These are phyloP conservation scores for Achatina immaculata DNA, from an alignment of 1,140 invertebrate species.

Conservation along the genomic window DNA sequence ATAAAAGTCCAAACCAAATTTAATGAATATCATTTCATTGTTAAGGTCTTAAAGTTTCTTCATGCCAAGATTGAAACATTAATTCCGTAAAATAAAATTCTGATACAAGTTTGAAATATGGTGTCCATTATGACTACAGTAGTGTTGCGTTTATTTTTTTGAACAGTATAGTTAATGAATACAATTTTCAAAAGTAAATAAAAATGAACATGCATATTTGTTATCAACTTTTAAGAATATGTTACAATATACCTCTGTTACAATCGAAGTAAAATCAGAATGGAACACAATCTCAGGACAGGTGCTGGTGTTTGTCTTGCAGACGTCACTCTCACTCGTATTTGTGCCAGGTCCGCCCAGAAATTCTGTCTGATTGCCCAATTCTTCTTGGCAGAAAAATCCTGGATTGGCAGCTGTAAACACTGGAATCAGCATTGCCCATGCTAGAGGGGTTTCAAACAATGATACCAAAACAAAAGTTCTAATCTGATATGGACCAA, in stretches of 20 bases:
- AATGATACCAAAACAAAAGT: constrained; percentile 61
- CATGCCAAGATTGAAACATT: too few relatives aligned
- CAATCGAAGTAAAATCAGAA: constrained; percentile 19
- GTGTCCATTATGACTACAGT: too few relatives aligned
- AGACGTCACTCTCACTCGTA: background rate
- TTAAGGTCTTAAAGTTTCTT: too few relatives aligned
- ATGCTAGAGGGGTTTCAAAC: constrained; percentile 62
- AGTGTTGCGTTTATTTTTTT: too few relatives aligned
- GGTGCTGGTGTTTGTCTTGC: background rate
- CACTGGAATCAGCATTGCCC: constrained; percentile 64
- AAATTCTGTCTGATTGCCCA: background rate
- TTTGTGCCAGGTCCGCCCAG: background rate
- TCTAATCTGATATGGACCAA: constrained; percentile 58
- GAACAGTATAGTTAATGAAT: too few relatives aligned
- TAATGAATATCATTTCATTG: too few relatives aligned
- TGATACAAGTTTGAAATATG: too few relatives aligned
- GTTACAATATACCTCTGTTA: background rate
- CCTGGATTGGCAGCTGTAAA: constrained; percentile 50
- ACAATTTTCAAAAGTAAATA: too few relatives aligned
- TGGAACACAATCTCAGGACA: background rate
- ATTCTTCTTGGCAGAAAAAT: constrained; percentile 24
- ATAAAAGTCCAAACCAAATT: too few relatives aligned
- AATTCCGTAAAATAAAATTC: too few relatives aligned
- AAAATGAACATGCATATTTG: too few relatives aligned
- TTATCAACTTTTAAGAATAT: background rate